Percentiles rank a stretch among this genome's conserved stretches.
Conservation (phyloP, 35 echinoderm and acorn worm species). For the Anneissia japonica region DNA sequence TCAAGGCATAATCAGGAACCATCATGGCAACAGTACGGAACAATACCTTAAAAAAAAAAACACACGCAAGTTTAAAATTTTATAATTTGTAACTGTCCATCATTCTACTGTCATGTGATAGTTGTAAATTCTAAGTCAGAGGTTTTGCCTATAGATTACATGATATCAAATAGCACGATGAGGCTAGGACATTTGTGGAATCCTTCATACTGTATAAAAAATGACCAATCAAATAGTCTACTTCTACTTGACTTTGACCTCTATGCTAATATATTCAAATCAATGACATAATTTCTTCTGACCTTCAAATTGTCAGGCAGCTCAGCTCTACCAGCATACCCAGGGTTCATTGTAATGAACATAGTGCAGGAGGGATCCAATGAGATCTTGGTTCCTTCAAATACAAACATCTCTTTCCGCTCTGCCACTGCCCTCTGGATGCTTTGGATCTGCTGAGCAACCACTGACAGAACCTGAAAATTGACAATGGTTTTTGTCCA, state of each 20-base stretch:
- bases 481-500: too few relatives aligned
- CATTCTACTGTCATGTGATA: too few relatives aligned
- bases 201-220: too few relatives aligned
- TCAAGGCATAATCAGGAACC: constrained; percentile 98
- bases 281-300: not conserved
- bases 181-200: too few relatives aligned
- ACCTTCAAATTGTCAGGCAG: constrained; percentile 99
- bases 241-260: too few relatives aligned
- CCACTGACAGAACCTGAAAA: constrained; percentile 85
- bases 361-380: constrained; percentile 97
- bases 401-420: constrained; percentile 77
- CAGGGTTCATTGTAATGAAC: constrained; percentile 99
- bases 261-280: too few relatives aligned
- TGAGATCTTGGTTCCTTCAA: constrained; percentile 99
- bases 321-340: constrained; percentile 97
- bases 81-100: too few relatives aligned
- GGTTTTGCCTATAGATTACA: too few relatives aligned
- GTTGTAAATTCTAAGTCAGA: too few relatives aligned
- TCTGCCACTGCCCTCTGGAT: constrained; percentile 96
- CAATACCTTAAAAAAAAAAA: constrained; percentile 55
- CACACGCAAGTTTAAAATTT: too few relatives aligned
- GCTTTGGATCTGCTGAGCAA: constrained; percentile 99
- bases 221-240: too few relatives aligned
- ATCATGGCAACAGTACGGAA: constrained; percentile 99
- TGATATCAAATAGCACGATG: too few relatives aligned